phyloP scores from a whole-genome alignment of 2,113 vertebrate species.

The Tichodroma muraria region DNA sequence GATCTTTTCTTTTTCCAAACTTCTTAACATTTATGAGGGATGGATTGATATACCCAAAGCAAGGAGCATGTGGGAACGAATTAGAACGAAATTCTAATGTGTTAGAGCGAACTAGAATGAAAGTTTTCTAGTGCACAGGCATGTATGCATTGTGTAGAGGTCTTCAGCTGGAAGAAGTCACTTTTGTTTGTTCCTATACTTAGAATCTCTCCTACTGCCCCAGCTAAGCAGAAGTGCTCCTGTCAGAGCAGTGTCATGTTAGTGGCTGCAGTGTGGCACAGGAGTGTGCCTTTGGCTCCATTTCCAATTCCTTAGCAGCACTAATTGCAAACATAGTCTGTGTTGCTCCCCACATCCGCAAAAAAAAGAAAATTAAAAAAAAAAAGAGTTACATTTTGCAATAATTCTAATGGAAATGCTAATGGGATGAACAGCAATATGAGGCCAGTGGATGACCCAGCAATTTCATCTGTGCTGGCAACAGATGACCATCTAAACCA shows the following conservation, averaged over 20 bases:
- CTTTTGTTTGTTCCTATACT: conserved; percentile 54
- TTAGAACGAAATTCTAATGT: too few relatives aligned
- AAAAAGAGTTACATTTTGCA: conserved; percentile 43
- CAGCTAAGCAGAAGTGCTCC: conserved; percentile 55
- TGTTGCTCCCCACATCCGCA: not conserved
- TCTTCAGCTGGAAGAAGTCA: conserved; percentile 34
- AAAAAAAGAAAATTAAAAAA: not conserved
- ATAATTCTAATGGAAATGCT: conserved; percentile 60
- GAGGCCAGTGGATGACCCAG: conserved; percentile 41
- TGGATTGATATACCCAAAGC: conserved; percentile 26
- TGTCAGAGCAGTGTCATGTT: conserved; percentile 50
- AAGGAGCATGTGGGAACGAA: conserved; percentile 30
- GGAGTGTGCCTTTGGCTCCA: not conserved
- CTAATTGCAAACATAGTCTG: conserved; percentile 49
- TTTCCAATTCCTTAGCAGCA: conserved; percentile 50
- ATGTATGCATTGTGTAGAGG: not conserved
- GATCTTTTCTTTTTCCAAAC: not conserved
- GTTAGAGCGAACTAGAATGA: too few relatives aligned
- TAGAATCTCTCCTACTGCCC: conserved; percentile 32
- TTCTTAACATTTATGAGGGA: not conserved
- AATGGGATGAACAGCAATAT: conserved; percentile 45
- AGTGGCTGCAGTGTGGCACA: conserved; percentile 48
- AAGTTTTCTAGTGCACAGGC: conserved; percentile 10
- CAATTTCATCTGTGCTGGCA: conserved; percentile 32
- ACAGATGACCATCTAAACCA: conserved; percentile 32